Evolutionary conservation across 2,113 vertebrate genomes (phyloP), one percentile per base, ranked within the genome.

Genomic region (Castor canadensis): DNA sequence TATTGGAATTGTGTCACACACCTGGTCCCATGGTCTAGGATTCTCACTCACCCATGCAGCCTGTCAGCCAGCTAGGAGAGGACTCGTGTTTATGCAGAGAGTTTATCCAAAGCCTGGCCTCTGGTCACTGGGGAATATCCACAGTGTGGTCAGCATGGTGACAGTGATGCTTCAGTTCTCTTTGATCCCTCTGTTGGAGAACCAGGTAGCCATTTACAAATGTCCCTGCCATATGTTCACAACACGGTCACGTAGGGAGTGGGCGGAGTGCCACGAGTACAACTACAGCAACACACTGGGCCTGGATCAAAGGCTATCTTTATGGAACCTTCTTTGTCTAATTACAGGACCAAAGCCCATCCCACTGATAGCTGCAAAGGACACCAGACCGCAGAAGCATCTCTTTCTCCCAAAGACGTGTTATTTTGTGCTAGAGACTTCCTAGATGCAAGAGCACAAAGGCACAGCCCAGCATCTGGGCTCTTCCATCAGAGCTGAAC

Each of bases 311-410:
- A 62, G 16, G 80, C 69, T 92, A 83, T 91, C 76, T 93, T 91
- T 82, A 69, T 9, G 66, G 76, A 85, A 22, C 49, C 66, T 30
- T 93, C 49, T 69, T 89, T 66, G 38, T 20, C 87, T 96, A 77
- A 95, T 92, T 92, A 94, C 97, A 97, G 66, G 85, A 84, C 87
- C 81, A 69, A 94, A 95, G 94, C 56, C 85, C 96, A 60, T 73
- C 73, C 89, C 93, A 62, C 72, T 15, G 87, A 72, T 69, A 95
- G 69, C 71, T 49, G 87, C 87, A 87, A 83, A 8, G 10, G 94
- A 93, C 77, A n/a, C 69, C 86, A 6, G 32, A 28, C 35, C 91
- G 32, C 77, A 0, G 30, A 49, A 52, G 92, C 90, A n/a, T 64
- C 82, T 45, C 82, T 77, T 66, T 89, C 72, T 97, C 92, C 97